Base-by-base conservation (phyloP, 2,113 vertebrate species). In the Cyprinodon tularosa region DNA sequence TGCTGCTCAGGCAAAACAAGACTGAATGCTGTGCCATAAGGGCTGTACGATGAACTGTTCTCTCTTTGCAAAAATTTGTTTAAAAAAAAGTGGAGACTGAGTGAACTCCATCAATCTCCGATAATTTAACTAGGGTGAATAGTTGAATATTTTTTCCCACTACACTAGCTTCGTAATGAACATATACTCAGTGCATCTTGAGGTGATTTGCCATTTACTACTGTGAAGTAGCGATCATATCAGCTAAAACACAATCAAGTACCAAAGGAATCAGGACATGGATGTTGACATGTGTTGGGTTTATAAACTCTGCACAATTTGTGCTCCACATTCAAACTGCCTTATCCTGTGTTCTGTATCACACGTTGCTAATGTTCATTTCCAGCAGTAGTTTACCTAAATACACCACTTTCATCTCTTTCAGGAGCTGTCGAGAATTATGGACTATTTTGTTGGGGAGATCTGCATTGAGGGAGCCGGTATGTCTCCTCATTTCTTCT, bases 371-470 rank as follows among this genome's bases (percentile, higher is more conserved):
- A 15, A 64, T 64, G 39, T 42, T 38, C 37, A 9, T 40, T 64
- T 42, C 11, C 62, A 22, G 17, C 15, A 20, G 36, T 37, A 68
- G 11, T 3, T 60, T 65, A 17, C 15, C 69, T 39, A 63, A 73
- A 65, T 57, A 17, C 14, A 44, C 1, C 2, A 2, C 12, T 73
- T 39, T 64, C 44, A 7, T 1, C 74, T n/a, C 76, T 80, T 74
- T 14, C 62, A 99, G 98, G 90, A 99, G 97, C 92, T 97, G 96
- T 89, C 94, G 96, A 85, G 96, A 99, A 85, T 87, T 99, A 69
- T 99, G 97, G 97, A 99, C 96, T 62, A 97, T 99, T 89, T 89
- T 99, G 22, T 87, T 97, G 72, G 98, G 98, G 74, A 96, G 96
- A 84, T 98, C 97, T 64, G 96, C 97, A 59, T 87, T 99, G 75